Conservation (phyloP, 2,888 invertebrate genomes). For the Byasa hedistus region DNA sequence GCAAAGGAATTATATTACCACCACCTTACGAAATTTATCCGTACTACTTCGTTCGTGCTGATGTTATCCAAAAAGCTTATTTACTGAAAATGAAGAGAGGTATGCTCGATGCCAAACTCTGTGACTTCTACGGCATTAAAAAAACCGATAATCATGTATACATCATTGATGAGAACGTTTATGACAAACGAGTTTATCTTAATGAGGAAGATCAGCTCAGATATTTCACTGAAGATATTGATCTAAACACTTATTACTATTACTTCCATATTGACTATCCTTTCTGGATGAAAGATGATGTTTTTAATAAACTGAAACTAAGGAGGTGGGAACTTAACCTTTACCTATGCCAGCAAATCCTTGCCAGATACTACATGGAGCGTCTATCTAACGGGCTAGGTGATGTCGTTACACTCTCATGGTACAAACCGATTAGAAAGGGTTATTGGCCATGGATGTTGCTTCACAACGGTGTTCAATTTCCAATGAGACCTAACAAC, state of each 20-base stretch:
- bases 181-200: slow-evolving; percentile 75
- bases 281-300: slow-evolving; percentile 80
- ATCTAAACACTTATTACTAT: slow-evolving; percentile 82
- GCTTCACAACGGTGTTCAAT: slow-evolving; percentile 76
- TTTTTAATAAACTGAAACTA: slow-evolving; percentile 56
- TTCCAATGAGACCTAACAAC: slow-evolving; percentile 75
- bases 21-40: slow-evolving; percentile 82
- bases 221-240: slow-evolving; percentile 84
- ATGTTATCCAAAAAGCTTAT: slow-evolving; percentile 81
- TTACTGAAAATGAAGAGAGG: slow-evolving; percentile 74
- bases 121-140: slow-evolving; percentile 75
- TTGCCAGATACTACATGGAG: slow-evolving; percentile 81
- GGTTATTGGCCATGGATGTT: slow-evolving; percentile 81
- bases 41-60: slow-evolving; percentile 83
- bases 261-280: slow-evolving; percentile 81
- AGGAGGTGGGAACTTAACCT: slow-evolving; percentile 79
- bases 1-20: slow-evolving; percentile 74
- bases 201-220: slow-evolving; percentile 79
- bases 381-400: slow-evolving; percentile 76
- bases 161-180: slow-evolving; percentile 84
- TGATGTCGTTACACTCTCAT: slow-evolving; percentile 66
- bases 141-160: slow-evolving; percentile 74
- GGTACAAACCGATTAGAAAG: slow-evolving; percentile 61
- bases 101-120: slow-evolving; percentile 68
- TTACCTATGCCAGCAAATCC: slow-evolving; percentile 83